A percentile compares a stretch with the other conserved stretches of the same genome.
These are phyloP conservation scores for Catharus minimus DNA, from an alignment of 2,113 vertebrate genomes.

Conservation along the genomic window DNA sequence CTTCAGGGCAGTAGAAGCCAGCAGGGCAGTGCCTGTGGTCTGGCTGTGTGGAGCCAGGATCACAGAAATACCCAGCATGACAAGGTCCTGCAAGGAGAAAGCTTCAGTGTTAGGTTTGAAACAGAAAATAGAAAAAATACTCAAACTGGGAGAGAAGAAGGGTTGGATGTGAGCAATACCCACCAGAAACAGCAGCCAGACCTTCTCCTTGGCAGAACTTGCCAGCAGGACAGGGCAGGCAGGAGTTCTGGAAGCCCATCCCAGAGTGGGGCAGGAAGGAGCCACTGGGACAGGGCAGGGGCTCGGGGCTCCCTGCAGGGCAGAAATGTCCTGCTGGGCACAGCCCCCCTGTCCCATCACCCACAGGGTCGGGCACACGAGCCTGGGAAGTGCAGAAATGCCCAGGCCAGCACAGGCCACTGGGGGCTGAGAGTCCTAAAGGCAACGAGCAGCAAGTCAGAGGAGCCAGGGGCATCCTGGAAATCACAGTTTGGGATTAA, in stretches of 20 bases:
- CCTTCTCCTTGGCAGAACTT: slow-evolving; percentile 76
- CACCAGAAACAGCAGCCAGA: slow-evolving; percentile 67
- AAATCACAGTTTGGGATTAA: background rate
- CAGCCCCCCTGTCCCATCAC: slow-evolving; percentile 60
- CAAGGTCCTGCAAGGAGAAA: slow-evolving; percentile 60
- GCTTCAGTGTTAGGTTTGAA: background rate
- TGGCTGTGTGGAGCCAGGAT: slow-evolving; percentile 66
- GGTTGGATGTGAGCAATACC: fast-evolving
- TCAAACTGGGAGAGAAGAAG: too few relatives aligned
- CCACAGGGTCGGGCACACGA: slow-evolving; percentile 61
- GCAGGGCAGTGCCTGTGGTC: slow-evolving; percentile 73
- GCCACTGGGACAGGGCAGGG: slow-evolving; percentile 78
- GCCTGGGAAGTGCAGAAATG: slow-evolving; percentile 81
- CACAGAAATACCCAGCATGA: slow-evolving; percentile 72
- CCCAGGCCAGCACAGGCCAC: slow-evolving; percentile 78
- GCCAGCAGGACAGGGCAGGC: slow-evolving; percentile 79
- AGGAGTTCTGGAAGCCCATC: slow-evolving; percentile 67
- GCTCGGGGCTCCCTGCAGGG: slow-evolving; percentile 76
- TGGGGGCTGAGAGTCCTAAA: slow-evolving; percentile 75
- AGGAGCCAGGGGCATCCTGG: fast-evolving
- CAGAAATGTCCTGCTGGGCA: slow-evolving; percentile 85
- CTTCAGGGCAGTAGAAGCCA: slow-evolving; percentile 80
- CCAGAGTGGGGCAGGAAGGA: slow-evolving; percentile 75
- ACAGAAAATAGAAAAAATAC: background rate
- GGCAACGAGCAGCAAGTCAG: background rate